Conservation (phyloP, 2,888 invertebrate species). For the Caenorhabditis sp. region DNA sequence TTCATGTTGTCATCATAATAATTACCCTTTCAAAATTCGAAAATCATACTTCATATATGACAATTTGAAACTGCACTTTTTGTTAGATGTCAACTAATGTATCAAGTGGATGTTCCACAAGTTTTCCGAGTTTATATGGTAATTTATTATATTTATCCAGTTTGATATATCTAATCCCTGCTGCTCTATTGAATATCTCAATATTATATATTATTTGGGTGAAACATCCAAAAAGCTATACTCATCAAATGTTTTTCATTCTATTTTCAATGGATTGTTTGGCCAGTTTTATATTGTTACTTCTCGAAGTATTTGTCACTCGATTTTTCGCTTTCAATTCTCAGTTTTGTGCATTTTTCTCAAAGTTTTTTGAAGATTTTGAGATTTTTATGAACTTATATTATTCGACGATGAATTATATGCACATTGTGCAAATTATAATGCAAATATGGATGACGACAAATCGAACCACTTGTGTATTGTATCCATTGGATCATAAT, state of each 20-base stretch:
- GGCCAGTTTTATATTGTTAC: not conserved
- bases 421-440: conserved; percentile 25
- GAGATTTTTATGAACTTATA: conserved; percentile 1
- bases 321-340: not conserved
- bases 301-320: conserved; percentile 3
- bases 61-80: too few relatives aligned
- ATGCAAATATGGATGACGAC: conserved; percentile 26
- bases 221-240: not conserved
- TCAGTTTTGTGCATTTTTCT: not conserved
- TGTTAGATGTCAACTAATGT: too few relatives aligned
- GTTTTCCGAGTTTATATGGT: not conserved
- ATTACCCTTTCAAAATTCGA: too few relatives aligned
- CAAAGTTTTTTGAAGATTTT: not conserved
- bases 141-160: not conserved
- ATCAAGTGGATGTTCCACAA: too few relatives aligned
- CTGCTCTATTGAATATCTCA: not conserved
- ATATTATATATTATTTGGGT: not conserved
- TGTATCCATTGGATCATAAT: conserved; percentile 1
- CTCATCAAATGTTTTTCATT: not conserved
- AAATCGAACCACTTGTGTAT: conserved; percentile 30
- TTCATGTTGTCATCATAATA: too few relatives aligned
- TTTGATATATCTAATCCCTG: not conserved
- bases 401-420: conserved; percentile 22
- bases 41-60: too few relatives aligned
- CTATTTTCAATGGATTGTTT: not conserved